Evolutionary conservation across 2,888 invertebrate genomes (phyloP), one percentile per base, ranked within the genome.

Genomic region (Cerastis leucographa): DNA sequence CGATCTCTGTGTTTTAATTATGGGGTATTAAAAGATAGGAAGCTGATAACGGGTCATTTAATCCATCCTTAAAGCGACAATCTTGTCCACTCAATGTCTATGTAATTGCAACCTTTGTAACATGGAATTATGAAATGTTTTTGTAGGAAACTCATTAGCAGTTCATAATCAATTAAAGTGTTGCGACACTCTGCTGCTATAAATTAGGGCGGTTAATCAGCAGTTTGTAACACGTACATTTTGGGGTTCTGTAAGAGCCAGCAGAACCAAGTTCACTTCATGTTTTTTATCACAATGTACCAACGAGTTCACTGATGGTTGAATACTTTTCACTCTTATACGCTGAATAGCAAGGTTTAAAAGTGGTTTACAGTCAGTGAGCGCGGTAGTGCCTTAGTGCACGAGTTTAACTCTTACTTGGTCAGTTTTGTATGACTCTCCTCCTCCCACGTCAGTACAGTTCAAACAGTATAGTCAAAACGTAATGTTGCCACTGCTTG

Each of bases 81-180:
- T 35, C 8, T 22, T 44, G 12, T 14, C 42, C 2, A 40, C 19
- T 61, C 25, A 81, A 66, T 66, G 51, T 40, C 76, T 25, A 51
- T 51, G 22, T 76, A 78, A 76, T 81, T 81, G 59, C 51, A n/a
- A 25, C 29, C 49, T 22, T 14, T 42, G 17, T 11, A 3, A 29
- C 17, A 22, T 54, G 44, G 44, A 79, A 77, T 35, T 54, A 72
- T 40, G 22, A 44, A 4, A 46, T 5, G 19, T 5, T 40, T 46
- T 40, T 46, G n/a, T 44, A 40, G n/a, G n/a, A 51, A 44, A 46
- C 9, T 9, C 0, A 49, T 73, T 64, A 64, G 19, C 11, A 8
- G 62, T 14, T 54, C 1, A 40, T 29, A 2, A 22, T 44, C 25
- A 49, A 59, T 76, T 59, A 62, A 59, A 69, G 44, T 44, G 14